Conservation (phyloP, 2,113 vertebrate species). For the Burhinus bistriatus region DNA sequence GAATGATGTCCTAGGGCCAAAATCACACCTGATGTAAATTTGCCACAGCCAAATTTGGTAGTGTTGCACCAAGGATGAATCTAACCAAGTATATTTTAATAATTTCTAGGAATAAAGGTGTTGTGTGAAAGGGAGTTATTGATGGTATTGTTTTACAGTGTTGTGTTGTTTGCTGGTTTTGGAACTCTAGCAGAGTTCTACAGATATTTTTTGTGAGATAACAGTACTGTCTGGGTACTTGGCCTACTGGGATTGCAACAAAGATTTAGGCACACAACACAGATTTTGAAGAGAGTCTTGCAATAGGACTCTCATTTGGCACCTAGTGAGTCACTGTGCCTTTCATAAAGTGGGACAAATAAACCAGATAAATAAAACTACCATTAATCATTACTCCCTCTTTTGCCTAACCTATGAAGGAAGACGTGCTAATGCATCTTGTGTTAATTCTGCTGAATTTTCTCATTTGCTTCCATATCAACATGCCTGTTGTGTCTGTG, state of each 20-base stretch:
- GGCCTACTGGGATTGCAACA: not conserved
- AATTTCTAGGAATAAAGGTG: not conserved
- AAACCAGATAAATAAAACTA: not conserved
- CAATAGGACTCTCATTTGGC: not conserved
- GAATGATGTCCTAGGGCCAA: not conserved
- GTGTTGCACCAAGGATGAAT: not conserved
- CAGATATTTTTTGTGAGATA: not conserved
- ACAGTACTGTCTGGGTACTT: not conserved
- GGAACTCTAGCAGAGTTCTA: not conserved
- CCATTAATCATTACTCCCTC: not conserved
- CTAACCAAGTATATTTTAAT: not conserved
- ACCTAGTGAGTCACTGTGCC: not conserved
- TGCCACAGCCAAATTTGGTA: not conserved
- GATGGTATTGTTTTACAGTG: not conserved
- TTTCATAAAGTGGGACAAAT: not conserved
- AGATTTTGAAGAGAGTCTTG: not conserved
- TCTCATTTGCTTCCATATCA: not conserved
- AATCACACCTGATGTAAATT: not conserved
- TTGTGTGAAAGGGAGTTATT: not conserved
- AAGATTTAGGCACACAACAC: not conserved
- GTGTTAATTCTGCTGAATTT: not conserved
- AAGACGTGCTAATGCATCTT: not conserved
- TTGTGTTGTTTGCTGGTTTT: not conserved
- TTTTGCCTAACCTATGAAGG: not conserved
- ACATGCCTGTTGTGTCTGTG: not conserved